Conservation (phyloP, 1,140 invertebrate genomes). For the Nasonia longicornis region DNA sequence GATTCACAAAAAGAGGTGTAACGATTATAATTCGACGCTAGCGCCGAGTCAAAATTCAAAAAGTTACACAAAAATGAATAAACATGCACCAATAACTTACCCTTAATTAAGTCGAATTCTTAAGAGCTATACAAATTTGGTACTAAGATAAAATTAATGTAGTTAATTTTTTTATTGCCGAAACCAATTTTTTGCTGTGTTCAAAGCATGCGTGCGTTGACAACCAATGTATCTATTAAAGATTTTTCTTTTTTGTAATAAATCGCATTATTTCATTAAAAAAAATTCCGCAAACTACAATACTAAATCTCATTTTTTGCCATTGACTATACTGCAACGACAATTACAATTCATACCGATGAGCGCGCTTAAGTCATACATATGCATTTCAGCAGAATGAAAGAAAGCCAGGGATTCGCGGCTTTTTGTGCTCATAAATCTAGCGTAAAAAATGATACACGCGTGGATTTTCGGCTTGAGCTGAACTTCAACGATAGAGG, state of each 20-base stretch:
- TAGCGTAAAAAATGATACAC: conserved; percentile 48
- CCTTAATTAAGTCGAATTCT: not conserved
- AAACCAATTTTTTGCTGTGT: too few species aligned
- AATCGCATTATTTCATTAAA: not conserved
- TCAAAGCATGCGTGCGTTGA: too few species aligned
- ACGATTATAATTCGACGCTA: not conserved
- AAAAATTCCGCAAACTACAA: not conserved
- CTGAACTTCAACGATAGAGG: conserved; percentile 34
- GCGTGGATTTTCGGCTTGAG: conserved; percentile 42
- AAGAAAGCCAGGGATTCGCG: conserved; percentile 3
- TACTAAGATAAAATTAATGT: not conserved
- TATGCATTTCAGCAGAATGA: not conserved
- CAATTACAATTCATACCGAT: not conserved
- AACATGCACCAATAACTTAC: not conserved
- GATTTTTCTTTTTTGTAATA: not conserved
- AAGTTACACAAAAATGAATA: not conserved
- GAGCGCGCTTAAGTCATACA: not conserved
- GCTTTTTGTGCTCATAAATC: conserved; percentile 47
- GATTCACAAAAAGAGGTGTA: not conserved
- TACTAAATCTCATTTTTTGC: not conserved
- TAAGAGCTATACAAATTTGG: not conserved
- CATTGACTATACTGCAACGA: not conserved
- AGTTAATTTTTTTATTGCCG: not conserved
- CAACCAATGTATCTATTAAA: not conserved
- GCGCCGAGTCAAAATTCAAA: not conserved